These are phyloP conservation scores for Vesta saturnalis DNA, from an alignment of 2,888 invertebrate species.

Conservation along the genomic window DNA sequence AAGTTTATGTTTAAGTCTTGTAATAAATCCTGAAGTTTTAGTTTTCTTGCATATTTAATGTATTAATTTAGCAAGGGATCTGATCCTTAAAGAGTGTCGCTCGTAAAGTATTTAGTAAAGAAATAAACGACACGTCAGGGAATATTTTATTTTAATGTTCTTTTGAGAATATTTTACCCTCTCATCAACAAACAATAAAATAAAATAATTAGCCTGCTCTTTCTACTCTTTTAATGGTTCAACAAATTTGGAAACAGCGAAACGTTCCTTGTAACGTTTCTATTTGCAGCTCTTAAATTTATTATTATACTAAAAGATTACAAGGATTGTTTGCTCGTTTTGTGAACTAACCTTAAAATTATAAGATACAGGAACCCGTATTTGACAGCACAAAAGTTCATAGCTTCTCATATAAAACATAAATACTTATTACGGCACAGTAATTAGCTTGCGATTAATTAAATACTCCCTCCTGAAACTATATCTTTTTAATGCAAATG, in stretches of 20 bases:
- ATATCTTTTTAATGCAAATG: background rate
- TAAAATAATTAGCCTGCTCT: slow-evolving; percentile 5
- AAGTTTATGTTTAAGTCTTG: slow-evolving; percentile 23
- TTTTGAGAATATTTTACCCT: background rate
- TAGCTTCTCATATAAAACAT: slow-evolving; percentile 9
- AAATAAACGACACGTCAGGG: slow-evolving; percentile 11
- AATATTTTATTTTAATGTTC: slow-evolving; percentile 14
- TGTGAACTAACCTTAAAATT: slow-evolving; percentile 16
- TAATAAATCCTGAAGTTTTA: slow-evolving; percentile 23
- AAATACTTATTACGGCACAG: slow-evolving; percentile 8
- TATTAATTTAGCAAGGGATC: slow-evolving; percentile 16
- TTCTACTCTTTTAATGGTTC: slow-evolving; percentile 13
- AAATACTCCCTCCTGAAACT: background rate
- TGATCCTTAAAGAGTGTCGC: slow-evolving; percentile 17
- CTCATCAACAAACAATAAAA: slow-evolving; percentile 6
- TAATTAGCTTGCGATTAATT: slow-evolving; percentile 1
- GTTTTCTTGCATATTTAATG: slow-evolving; percentile 24
- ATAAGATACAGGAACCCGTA: slow-evolving; percentile 16
- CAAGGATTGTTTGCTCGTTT: slow-evolving; percentile 17
- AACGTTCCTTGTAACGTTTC: slow-evolving; percentile 13
- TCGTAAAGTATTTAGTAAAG: slow-evolving; percentile 15
- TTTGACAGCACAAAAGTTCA: background rate
- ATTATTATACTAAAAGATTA: slow-evolving; percentile 17
- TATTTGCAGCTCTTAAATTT: slow-evolving; percentile 14
- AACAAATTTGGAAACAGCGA: slow-evolving; percentile 14